Evolutionary conservation across 2,888 invertebrate species (phyloP), one percentile per base, ranked within the genome.

Genomic region (Ligdia adustata): DNA sequence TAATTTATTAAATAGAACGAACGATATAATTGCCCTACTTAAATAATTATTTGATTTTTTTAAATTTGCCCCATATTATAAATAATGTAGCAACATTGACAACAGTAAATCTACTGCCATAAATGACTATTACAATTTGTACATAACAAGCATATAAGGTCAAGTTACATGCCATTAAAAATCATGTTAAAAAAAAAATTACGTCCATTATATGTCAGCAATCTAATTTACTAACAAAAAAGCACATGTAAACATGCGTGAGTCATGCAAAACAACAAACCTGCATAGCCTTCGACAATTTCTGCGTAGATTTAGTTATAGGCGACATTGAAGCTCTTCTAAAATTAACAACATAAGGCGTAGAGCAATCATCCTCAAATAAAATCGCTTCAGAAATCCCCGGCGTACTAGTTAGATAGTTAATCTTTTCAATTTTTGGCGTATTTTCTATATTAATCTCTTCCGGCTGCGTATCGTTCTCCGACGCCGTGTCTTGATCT

Each of bases 271-370:
- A 53, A 52, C 52, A 47, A 81, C 90, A 85, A 92, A 96, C 96
- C 95, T 97, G 96, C 96, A 97, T 96, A 16, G 96, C 94, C 76
- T 95, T 95, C 0, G 95, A 94, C 93, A 97, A 93, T 77, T 95
- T 93, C 77, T 96, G 95, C 12, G 97, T 94, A 0, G 96, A 96
- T 64, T 96, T 94, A 0, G 96, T 96, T 42, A 97, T 96, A 1
- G 97, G 97, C 7, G 96, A 96, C 95, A 97, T 96, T 24, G 96
- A 96, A 26, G 94, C 94, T 62, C 95, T 91, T 50, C 93, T 91
- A 45, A 92, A 86, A 55, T 82, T 85, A 2, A 79, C 72, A 3
- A 81, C 71, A 32, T 88, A 90, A 0, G 91, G 91, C 1, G 90
- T 90, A 1, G 68, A 52, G 38, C 81, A 83, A 3, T 82, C 80